These are phyloP conservation scores for Platygyra sinensis DNA, from an alignment of 64 coral and sea anemone species.

Conservation along the genomic window DNA sequence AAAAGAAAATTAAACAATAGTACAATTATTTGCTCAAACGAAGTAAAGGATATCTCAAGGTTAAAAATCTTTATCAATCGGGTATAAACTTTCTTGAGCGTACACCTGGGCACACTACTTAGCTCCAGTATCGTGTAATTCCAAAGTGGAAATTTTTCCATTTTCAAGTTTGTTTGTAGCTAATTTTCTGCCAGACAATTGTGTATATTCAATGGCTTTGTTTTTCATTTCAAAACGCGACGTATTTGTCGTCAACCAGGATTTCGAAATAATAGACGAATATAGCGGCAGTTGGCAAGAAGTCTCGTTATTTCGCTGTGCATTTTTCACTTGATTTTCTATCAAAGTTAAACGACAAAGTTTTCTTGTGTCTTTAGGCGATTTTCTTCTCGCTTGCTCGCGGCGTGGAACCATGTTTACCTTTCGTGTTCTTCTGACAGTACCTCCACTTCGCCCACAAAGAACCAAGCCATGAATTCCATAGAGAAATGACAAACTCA, in stretches of 20 bases:
- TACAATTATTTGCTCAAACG: constrained; percentile 20
- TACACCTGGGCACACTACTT: neutral
- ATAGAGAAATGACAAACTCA: constrained; percentile 40
- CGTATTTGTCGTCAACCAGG: constrained; percentile 7
- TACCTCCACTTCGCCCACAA: neutral
- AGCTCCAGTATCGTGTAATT: neutral
- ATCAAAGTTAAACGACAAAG: neutral
- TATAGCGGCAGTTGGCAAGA: neutral
- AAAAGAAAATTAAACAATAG: constrained; percentile 35
- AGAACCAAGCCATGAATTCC: constrained; percentile 7
- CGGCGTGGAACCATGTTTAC: neutral
- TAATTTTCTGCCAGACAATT: neutral
- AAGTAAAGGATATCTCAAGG: neutral
- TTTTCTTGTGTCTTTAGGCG: neutral
- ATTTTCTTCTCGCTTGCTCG: neutral
- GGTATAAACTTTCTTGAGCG: neutral
- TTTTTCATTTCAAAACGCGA: neutral
- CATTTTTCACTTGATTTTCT: neutral
- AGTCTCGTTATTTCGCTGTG: neutral
- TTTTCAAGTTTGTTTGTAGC: neutral
- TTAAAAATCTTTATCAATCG: neutral
- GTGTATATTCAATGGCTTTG: constrained; percentile 23
- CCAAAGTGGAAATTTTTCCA: neutral
- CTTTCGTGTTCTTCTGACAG: neutral
- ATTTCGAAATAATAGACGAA: neutral